Evolutionary conservation across 2,113 vertebrate species (phyloP), one percentile per base, ranked within the genome.

Genomic region (Variabilichromis moorii): DNA sequence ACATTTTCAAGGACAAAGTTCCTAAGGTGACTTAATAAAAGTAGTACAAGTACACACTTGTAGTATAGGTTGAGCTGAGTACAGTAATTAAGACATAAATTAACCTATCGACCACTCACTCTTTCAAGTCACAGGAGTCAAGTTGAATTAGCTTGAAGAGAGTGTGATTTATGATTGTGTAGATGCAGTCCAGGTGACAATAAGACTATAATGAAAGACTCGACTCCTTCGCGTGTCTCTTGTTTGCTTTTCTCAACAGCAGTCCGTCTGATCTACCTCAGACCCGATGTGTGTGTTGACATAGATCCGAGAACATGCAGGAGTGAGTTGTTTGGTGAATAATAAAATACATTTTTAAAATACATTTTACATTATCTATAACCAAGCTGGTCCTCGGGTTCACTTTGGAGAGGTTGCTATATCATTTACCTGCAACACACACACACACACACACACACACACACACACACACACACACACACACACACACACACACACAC

Each of bases 381-480:
- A 24, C 66, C 66, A 42, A 16, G 35, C 66, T 42, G n/a, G 66
- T 42, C 35, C 35, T 71, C n/a, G 7, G 35, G 12, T 8, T 42
- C 35, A 42, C 66, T 24, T 71, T 40, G 5, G 66, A 71, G 66
- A 71, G 21, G 40, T 42, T 71, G 66, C 8, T 42, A 3, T 24
- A 14, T 21, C n/a, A 40, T 40, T 71, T 71, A 71, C 35, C 63
- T 40, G 19, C 4, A 21, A 68, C 0, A 1, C 6, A 0, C 17
- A 2, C 9, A 0, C 28, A 1, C 26, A 4, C 26, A 2, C 7
- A 2, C 26, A 3, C 11, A 1, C 21, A 1, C 6, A 1, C 21
- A 1, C 12, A 3, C 21, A 0, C 6, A 2, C 5, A 7, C 11
- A 1, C n/a, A 4, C 3, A 6, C n/a, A 4, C 6, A 11, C 8